These are phyloP conservation scores for Enteromius fasciolatus DNA, from an alignment of 2,797 vertebrate species.

Conservation along the genomic window DNA sequence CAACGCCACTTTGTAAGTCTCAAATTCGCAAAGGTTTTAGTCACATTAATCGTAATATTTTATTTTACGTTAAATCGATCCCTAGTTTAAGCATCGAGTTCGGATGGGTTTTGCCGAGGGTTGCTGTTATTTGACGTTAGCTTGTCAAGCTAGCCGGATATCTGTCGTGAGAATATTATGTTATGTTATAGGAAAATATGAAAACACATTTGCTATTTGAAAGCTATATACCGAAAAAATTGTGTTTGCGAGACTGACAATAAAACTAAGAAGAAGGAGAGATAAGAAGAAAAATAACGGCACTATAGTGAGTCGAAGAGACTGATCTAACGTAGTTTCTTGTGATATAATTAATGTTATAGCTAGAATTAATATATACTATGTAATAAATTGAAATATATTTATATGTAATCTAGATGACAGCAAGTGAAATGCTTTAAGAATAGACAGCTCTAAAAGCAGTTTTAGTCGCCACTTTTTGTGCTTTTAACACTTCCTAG, in stretches of 20 bases:
- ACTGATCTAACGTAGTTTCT: background rate
- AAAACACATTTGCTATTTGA: background rate
- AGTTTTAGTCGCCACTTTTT: background rate
- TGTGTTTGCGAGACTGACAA: background rate
- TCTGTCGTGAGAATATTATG: background rate
- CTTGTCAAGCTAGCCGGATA: constrained; percentile 10
- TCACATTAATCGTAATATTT: background rate
- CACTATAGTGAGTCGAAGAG: background rate
- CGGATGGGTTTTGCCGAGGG: background rate
- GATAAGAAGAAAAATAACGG: too few relatives aligned
- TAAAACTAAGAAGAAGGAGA: background rate
- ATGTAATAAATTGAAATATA: too few relatives aligned
- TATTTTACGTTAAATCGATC: background rate
- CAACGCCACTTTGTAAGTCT: constrained; percentile 14
- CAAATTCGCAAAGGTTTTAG: background rate
- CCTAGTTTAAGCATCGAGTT: background rate
- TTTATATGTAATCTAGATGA: background rate
- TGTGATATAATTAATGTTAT: background rate
- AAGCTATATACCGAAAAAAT: background rate
- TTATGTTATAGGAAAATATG: background rate
- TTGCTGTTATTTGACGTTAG: constrained; percentile 9
- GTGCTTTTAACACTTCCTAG: background rate
- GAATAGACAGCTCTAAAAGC: background rate
- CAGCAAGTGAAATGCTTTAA: background rate
- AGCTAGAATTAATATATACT: background rate